These are phyloP conservation scores for Cataglyphis albicans DNA, from an alignment of 2,888 invertebrate species.

Conservation along the genomic window DNA sequence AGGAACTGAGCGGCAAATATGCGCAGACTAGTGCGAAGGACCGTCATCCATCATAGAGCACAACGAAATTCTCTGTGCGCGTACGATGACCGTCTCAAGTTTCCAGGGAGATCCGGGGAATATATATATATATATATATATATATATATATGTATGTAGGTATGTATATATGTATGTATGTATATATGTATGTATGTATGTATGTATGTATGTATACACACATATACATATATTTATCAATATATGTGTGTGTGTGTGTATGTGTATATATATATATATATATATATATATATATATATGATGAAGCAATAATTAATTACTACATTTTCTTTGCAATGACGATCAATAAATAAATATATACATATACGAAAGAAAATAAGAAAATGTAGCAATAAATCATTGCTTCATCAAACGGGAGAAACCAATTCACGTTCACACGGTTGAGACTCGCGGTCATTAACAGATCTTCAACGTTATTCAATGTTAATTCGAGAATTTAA, in stretches of 20 bases:
- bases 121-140: background rate
- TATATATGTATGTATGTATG: too few species aligned
- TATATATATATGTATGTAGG: background rate
- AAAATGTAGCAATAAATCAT: constrained; percentile 11
- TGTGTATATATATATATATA: constrained; percentile 29
- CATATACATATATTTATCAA: fast-evolving
- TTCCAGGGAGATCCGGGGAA: background rate
- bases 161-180: too few species aligned
- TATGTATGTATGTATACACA: fast-evolving
- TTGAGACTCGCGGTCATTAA: constrained; percentile 13
- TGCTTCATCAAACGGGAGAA: constrained; percentile 14
- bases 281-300: constrained; percentile 15
- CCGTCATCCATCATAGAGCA: constrained; percentile 43
- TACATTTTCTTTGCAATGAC: too few species aligned
- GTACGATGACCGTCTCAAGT: background rate
- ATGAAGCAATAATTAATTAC: too few species aligned
- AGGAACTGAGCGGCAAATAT: constrained; percentile 47
- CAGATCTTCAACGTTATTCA: constrained; percentile 3
- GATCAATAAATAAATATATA: background rate
- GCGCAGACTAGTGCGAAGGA: constrained; percentile 30
- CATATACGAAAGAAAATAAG: background rate
- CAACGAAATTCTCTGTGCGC: constrained; percentile 28
- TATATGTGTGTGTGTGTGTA: too few species aligned
- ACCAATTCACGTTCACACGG: background rate
- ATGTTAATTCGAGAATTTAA: constrained; percentile 37